Evolutionary conservation across 1,140 invertebrate genomes (phyloP).

Genomic region (Macrosteles quadrilineatus): DNA sequence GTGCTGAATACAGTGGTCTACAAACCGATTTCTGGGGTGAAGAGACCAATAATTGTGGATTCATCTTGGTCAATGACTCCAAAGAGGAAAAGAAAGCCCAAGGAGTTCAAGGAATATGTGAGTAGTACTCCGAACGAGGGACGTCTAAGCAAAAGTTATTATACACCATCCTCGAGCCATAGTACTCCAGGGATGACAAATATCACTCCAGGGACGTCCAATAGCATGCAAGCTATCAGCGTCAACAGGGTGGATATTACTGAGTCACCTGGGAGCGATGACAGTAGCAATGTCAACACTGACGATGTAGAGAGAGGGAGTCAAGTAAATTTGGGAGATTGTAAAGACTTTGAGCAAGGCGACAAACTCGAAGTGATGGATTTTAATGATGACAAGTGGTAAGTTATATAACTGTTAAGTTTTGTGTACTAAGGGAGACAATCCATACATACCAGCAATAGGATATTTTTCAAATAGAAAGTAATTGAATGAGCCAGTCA

Average conservation of each 20-base stretch:
- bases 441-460: no score
- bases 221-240: no score
- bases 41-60: background rate
- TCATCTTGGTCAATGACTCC: background rate
- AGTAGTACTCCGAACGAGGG: background rate
- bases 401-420: no score
- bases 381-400: constrained; percentile 18
- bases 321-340: background rate
- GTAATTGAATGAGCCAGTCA: no score
- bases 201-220: no score
- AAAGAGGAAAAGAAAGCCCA: constrained; percentile 2
- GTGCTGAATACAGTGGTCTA: background rate
- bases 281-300: background rate
- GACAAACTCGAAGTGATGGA: constrained; percentile 1
- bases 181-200: no score
- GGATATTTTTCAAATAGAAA: no score
- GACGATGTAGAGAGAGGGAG: background rate
- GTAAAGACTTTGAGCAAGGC: background rate
- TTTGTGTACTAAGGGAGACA: no score
- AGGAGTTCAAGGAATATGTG: background rate
- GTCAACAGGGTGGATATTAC: no score
- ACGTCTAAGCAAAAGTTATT: no score
- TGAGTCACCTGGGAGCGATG: background rate
- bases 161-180: background rate
- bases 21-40: background rate